Percentiles rank a stretch among this genome's conserved stretches.
Evolutionary conservation across 2,888 invertebrate genomes (phyloP).

Genomic region (Hirtodrosophila histrioides): DNA sequence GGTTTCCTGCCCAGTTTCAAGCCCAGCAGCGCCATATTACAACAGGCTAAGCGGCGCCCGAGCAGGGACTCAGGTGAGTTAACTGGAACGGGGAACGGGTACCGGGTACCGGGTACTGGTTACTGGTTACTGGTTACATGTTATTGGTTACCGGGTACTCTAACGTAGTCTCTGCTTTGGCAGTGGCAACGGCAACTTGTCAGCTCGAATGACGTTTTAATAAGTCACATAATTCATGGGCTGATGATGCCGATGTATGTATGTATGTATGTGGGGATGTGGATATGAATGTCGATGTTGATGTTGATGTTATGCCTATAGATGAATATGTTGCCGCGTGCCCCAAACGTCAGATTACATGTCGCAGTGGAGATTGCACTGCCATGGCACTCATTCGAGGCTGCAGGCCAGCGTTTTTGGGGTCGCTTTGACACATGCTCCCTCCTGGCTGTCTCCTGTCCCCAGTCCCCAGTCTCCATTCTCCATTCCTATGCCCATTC

Average conservation of each 20-base stretch:
- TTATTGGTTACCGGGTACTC: not conserved
- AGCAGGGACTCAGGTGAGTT: too few relatives aligned
- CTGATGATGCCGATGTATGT: conserved; percentile 37
- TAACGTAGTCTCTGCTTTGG: conserved; percentile 10
- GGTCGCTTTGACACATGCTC: conserved; percentile 55
- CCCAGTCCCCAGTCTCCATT: conserved; percentile 12
- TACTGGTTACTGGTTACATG: conserved; percentile 7
- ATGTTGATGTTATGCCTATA: conserved; percentile 2
- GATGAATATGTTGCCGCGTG: conserved; percentile 54
- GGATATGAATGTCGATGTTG: conserved; percentile 3
- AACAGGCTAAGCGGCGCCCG: not conserved
- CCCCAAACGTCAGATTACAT: conserved; percentile 44
- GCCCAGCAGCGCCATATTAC: conserved; percentile 13
- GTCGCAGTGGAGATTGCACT: conserved; percentile 43
- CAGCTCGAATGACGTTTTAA: conserved; percentile 82
- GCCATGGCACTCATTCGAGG: conserved; percentile 20
- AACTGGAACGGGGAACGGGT: not conserved
- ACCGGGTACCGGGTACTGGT: not conserved
- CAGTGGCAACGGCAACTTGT: conserved; percentile 73
- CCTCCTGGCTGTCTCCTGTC: conserved; percentile 13
- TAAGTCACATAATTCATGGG: conserved; percentile 82
- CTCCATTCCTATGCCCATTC: not conserved
- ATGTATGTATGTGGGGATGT: conserved; percentile 21
- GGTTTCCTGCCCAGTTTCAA: conserved; percentile 57
- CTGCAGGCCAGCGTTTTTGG: conserved; percentile 54